Evolutionary conservation across 2,888 invertebrate genomes (phyloP), one percentile per base, ranked within the genome.

Genomic region (Leptinotarsa rubiginosa): DNA sequence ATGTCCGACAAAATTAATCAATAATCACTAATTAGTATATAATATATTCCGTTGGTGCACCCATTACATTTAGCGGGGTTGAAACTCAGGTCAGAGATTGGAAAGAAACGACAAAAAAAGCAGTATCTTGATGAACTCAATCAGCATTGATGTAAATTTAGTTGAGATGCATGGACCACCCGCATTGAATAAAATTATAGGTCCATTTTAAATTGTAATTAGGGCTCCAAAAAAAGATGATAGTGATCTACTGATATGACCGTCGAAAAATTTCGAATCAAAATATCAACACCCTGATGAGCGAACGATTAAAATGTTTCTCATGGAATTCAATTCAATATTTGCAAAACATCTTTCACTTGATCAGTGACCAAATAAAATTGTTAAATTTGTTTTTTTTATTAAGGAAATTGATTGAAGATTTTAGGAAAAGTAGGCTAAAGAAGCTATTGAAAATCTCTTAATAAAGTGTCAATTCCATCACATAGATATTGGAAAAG

Each of bases 181-280:
- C 74, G 68, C 64, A 72, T 68, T 20, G 72, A 66, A 66, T 59
- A 56, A 56, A 22, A 56, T 56, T 56, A 56, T 15, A 70, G 64
- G 69, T 72, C 49, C 72, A 78, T 78, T 75, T 78, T 66, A 78
- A 78, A 78, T 78, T 78, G 76, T 78, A 78, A 78, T 78, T 75
- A 65, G 69, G 74, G 54, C 65, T 47, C 66, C 64, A 59, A 41
- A 69, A 73, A 70, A 73, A 52, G 69, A 49, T 66, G 77, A 76
- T 74, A 74, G 72, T 74, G 75, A 77, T 77, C 77, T 59, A 56
- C 69, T 59, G 69, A 69, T 69, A 41, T 41, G 25, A 52, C 15
- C 54, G 13, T 31, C 54, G 12, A 69, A 56, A 56, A 56, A 69
- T 47, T 56, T 25, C 69, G 41, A 56, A 59, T 56, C 22, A 56